Evolutionary conservation across 2,888 invertebrate species (phyloP).

Genomic region (Acanthosepion esculentum): DNA sequence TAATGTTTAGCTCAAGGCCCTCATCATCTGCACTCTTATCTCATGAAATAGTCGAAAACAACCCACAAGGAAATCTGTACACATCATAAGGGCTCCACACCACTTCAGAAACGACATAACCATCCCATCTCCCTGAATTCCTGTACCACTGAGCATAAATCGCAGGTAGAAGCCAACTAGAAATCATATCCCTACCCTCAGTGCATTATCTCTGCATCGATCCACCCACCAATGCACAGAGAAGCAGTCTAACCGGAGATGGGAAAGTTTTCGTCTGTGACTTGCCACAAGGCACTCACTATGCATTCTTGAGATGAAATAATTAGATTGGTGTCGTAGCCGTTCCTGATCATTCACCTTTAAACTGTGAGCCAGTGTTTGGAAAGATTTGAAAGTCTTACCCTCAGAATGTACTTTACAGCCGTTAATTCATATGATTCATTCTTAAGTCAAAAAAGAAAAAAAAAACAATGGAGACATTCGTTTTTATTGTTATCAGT

Average conservation of each 20-base stretch:
- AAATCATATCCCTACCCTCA: constrained; percentile 5
- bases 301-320: constrained; percentile 17
- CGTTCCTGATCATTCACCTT: neutral
- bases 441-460: neutral
- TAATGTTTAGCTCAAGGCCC: neutral
- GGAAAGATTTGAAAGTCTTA: neutral
- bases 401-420: neutral
- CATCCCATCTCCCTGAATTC: neutral
- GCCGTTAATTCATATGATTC: neutral
- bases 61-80: neutral
- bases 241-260: neutral
- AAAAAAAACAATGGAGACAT: neutral
- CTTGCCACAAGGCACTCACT: too few species aligned
- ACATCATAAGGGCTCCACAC: neutral
- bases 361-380: constrained; percentile 11
- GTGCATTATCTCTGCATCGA: neutral
- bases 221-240: neutral
- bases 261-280: neutral
- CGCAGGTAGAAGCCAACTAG: neutral
- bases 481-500: too few species aligned
- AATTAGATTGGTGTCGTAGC: neutral
- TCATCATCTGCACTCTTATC: neutral
- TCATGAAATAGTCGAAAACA: neutral
- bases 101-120: neutral
- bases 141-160: neutral